These are phyloP conservation scores for Leptinotarsa undecemlineata DNA, from an alignment of 1,140 invertebrate species.

Conservation along the genomic window DNA sequence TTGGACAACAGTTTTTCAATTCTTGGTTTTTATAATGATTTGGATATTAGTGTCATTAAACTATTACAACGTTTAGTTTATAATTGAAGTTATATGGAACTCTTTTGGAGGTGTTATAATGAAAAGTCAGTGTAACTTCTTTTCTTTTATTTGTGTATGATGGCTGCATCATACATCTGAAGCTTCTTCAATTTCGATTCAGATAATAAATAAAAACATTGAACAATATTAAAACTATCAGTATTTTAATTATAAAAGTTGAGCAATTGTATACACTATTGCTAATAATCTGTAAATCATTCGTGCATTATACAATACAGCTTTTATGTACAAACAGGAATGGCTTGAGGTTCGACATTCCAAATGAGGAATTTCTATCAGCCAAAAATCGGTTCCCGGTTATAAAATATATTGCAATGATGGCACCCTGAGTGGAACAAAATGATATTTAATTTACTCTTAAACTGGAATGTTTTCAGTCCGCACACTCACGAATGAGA, in stretches of 20 bases:
- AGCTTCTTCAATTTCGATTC: constrained; percentile 48
- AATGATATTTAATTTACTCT: constrained; percentile 32
- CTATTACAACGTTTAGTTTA: too few relatives aligned
- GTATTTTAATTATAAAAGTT: constrained; percentile 47
- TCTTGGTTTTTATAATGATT: too few relatives aligned
- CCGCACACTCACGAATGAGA: constrained; percentile 46
- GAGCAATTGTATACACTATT: constrained; percentile 52
- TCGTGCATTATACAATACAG: constrained; percentile 45
- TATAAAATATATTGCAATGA: constrained; percentile 46
- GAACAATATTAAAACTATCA: constrained; percentile 46
- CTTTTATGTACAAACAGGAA: constrained; percentile 47
- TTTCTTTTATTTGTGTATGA: constrained; percentile 31
- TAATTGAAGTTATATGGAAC: too few relatives aligned
- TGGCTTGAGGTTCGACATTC: constrained; percentile 16
- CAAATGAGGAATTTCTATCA: background rate
- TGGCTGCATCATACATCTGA: constrained; percentile 53
- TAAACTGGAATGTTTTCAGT: constrained; percentile 33
- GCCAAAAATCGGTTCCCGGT: constrained; percentile 27
- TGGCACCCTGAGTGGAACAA: constrained; percentile 54
- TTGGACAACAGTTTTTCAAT: too few relatives aligned
- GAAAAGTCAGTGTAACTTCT: background rate
- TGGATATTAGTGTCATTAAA: too few relatives aligned
- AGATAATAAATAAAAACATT: constrained; percentile 47
- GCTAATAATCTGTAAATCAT: constrained; percentile 39
- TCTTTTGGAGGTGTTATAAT: background rate